Conservation (phyloP, 2,797 vertebrate species). For the Valencia hispanica region DNA sequence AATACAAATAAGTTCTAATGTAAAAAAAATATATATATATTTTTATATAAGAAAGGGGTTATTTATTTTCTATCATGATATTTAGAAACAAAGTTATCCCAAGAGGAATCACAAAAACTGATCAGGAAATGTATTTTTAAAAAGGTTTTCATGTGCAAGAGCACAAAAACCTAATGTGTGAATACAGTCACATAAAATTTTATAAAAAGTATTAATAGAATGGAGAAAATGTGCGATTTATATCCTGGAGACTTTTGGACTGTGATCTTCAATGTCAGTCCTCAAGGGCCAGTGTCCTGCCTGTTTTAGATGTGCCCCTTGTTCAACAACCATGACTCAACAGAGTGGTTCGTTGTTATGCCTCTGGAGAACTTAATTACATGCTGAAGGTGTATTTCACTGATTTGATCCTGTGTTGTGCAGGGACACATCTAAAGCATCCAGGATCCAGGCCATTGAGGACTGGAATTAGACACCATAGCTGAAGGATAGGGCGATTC, state of each 20-base stretch:
- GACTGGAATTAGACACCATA: background rate
- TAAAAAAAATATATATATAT: no score
- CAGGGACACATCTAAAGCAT: background rate
- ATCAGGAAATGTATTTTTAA: background rate
- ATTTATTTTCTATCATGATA: background rate
- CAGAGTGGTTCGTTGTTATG: background rate
- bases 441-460: background rate
- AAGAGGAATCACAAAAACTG: background rate
- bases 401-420: background rate
- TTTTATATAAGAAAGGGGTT: background rate
- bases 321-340: background rate
- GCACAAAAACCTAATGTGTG: no score
- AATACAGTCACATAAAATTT: background rate
- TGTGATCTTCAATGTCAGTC: background rate
- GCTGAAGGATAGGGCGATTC: background rate
- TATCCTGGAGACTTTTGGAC: background rate
- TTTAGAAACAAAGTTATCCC: background rate
- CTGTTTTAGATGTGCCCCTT: background rate
- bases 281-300: background rate
- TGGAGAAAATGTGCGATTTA: background rate
- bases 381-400: background rate
- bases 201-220: background rate
- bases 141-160: background rate
- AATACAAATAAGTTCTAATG: no score
- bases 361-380: background rate